phyloP scores from a whole-genome alignment of 2,888 invertebrate species.

The Xiphydria camelus region DNA sequence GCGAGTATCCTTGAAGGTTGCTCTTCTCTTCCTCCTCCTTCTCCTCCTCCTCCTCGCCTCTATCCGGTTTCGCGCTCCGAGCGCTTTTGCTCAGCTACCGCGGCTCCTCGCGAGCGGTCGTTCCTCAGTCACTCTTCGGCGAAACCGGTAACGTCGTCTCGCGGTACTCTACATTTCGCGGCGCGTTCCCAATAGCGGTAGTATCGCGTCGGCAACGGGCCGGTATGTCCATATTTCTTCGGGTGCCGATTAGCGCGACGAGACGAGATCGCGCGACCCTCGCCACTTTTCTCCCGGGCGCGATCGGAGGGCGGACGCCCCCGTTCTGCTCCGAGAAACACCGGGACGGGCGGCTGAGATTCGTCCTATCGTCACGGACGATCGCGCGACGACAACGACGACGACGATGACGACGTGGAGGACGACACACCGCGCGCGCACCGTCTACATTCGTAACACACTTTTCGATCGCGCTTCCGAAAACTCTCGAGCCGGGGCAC shows the following conservation, averaged over 20 bases:
- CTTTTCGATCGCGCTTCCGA: slow-evolving; percentile 9
- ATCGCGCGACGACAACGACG: slow-evolving; percentile 12
- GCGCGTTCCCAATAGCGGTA: background rate
- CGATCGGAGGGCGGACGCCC: no score
- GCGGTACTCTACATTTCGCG: background rate
- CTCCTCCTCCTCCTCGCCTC: background rate
- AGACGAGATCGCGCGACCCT: no score
- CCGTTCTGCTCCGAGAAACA: no score
- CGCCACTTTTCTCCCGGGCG: no score
- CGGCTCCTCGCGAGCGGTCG: background rate
- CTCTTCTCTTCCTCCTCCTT: background rate
- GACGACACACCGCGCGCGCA: slow-evolving; percentile 35
- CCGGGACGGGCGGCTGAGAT: no score
- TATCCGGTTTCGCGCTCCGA: no score
- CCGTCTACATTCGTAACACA: slow-evolving; percentile 8
- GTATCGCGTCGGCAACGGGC: no score
- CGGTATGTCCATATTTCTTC: slow-evolving; percentile 8
- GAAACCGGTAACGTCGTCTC: background rate
- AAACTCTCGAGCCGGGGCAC: no score
- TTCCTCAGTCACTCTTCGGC: slow-evolving; percentile 1
- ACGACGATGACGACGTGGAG: slow-evolving; percentile 36
- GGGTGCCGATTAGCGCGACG: slow-evolving; percentile 6
- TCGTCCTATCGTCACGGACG: slow-evolving; percentile 14
- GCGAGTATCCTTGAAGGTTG: no score
- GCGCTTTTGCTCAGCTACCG: background rate